Evolutionary conservation across 2,888 invertebrate species (phyloP), one percentile per base, ranked within the genome.

Genomic region (Caenorhabditis panamensis): DNA sequence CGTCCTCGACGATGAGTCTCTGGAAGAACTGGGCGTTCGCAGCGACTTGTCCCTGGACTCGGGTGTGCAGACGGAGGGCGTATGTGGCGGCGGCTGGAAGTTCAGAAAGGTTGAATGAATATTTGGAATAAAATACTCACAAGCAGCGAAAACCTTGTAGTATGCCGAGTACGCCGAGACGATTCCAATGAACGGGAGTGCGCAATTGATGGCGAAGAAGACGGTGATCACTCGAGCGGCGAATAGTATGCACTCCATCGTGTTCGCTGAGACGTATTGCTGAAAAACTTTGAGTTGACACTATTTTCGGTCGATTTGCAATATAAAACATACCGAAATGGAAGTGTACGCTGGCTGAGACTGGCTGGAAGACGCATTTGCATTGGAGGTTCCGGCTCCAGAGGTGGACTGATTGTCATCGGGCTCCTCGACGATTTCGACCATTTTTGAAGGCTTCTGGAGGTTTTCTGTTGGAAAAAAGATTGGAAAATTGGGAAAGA

Each of bases 21-120:
- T 94, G 93, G 79, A 97, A 92, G 92, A 96, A 98, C 91, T 95
- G 95, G 82, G 95, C 93, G 37, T 94, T 95, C 71, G 97, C 93
- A 82, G 94, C 93, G 54, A 90, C 84, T 68, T 90, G 89, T 22
- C 96, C 96, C 28, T 68, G 67, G 86, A 98, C 93, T 81, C 98
- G 94, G 92, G 99, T 97, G 92, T 98, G 97, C 86, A 99, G 93
- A 75, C 99, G 93, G 64, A 99, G 93, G 0, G 97, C 97, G 88
- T 96, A 97, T 4, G 96, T 96, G 5, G 97, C 97, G 16, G 96
- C 97, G 93, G 95, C 90, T 90, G 78, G 79, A 16, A 41, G 31
- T n/a, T 31, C 18, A 44, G 20, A n/a, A n/a, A n/a, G n/a, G n/a
- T 16, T 31, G n/a, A 28, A 58, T n/a, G 31, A 58, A 24, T 24